Conservation (phyloP, 2,797 vertebrate genomes). For the Botia almorhae region DNA sequence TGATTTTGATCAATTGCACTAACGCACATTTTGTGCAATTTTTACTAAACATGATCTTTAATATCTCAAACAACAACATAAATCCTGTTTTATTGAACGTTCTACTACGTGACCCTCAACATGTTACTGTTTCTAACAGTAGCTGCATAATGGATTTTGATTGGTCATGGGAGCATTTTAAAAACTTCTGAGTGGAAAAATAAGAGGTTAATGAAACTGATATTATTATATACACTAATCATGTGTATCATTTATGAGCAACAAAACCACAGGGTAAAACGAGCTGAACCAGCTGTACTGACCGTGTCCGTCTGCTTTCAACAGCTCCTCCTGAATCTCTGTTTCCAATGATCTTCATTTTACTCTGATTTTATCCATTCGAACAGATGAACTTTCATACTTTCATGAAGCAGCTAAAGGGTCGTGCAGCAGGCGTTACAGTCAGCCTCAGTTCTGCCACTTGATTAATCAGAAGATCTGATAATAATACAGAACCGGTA, state of each 20-base stretch:
- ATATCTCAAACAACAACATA: background rate
- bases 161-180: too few species aligned
- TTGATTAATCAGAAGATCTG: slow-evolving; percentile 15
- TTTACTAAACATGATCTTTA: background rate
- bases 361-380: background rate
- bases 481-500: slow-evolving; percentile 25
- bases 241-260: too few species aligned
- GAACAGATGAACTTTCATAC: background rate
- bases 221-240: too few species aligned
- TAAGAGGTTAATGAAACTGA: too few species aligned
- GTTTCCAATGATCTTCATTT: background rate
- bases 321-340: background rate
- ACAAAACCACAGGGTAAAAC: background rate
- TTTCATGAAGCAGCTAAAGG: background rate
- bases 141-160: too few species aligned
- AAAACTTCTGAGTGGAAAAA: too few species aligned
- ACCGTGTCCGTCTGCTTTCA: too few species aligned
- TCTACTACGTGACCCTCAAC: too few species aligned
- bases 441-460: slow-evolving; percentile 19
- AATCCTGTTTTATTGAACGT: too few species aligned
- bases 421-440: slow-evolving; percentile 13
- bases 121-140: too few species aligned
- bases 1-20: background rate
- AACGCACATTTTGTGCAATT: too few species aligned
- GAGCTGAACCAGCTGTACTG: too few species aligned